Evolutionary conservation across 2,888 invertebrate genomes (phyloP).

Genomic region (Sinopyrophorus schimmeli): DNA sequence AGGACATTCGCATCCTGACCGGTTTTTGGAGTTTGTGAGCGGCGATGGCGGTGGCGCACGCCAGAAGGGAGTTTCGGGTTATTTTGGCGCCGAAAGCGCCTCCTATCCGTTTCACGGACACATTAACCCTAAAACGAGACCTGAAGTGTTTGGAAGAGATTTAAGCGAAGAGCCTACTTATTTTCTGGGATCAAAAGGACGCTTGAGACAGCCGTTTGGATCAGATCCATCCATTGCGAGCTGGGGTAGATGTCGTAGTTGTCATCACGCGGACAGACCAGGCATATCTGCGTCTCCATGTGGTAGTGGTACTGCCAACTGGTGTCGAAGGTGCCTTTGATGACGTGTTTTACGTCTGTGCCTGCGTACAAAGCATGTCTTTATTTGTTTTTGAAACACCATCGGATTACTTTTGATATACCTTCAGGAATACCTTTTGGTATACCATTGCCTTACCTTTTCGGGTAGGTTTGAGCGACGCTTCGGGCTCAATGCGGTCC

Average conservation of each 20-base stretch:
- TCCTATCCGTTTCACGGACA: conserved; percentile 73
- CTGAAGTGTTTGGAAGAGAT: background rate
- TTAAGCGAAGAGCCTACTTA: conserved; percentile 58
- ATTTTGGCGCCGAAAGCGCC: conserved; percentile 84
- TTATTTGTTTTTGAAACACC: no score
- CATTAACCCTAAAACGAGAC: conserved; percentile 74
- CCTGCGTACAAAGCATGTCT: no score
- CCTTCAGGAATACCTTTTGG: no score
- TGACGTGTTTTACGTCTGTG: conserved; percentile 42
- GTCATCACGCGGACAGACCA: conserved; percentile 67
- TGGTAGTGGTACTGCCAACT: conserved; percentile 75
- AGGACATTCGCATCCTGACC: conserved; percentile 68
- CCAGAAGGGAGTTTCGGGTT: conserved; percentile 61
- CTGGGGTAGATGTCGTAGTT: conserved; percentile 53
- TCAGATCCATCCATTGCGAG: conserved; percentile 67
- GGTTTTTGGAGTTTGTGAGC: conserved; percentile 65
- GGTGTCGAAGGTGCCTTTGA: conserved; percentile 62
- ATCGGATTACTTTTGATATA: no score
- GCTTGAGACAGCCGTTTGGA: conserved; percentile 60
- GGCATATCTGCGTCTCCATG: conserved; percentile 73
- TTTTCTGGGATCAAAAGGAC: conserved; percentile 61
- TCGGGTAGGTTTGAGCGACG: conserved; percentile 48
- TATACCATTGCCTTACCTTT: conserved; percentile 37
- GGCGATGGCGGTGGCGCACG: conserved; percentile 71
- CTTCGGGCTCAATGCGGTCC: conserved; percentile 53